phyloP scores from a whole-genome alignment of 2,797 vertebrate genomes.

The Liasis olivaceus region DNA sequence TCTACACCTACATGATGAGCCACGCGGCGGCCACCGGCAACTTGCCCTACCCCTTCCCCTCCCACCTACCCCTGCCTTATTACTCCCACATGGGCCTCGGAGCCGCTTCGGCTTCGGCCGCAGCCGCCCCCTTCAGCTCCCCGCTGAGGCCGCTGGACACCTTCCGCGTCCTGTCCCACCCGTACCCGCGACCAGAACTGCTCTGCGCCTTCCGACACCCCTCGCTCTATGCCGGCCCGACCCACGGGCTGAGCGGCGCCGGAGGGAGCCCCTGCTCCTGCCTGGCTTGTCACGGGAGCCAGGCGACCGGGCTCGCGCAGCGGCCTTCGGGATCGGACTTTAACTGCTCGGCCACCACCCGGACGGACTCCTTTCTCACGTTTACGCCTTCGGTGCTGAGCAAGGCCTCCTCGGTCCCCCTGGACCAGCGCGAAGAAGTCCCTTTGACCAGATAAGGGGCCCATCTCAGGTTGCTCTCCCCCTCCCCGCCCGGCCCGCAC shows the following conservation, averaged over 20 bases:
- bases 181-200: constrained; percentile 94
- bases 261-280: constrained; percentile 90
- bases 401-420: constrained; percentile 89
- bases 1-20: constrained; percentile 99
- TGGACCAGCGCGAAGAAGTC: constrained; percentile 98
- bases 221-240: constrained; percentile 86
- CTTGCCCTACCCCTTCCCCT: constrained; percentile 93
- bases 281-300: constrained; percentile 89
- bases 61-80: constrained; percentile 95
- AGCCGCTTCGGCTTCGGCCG: constrained; percentile 77
- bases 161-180: constrained; percentile 93
- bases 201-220: constrained; percentile 97
- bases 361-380: constrained; percentile 95
- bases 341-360: constrained; percentile 89
- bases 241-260: constrained; percentile 85
- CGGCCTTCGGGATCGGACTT: constrained; percentile 90
- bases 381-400: constrained; percentile 95
- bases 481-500: not conserved
- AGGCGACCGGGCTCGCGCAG: constrained; percentile 84
- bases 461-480: constrained; percentile 51
- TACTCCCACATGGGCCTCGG: constrained; percentile 92
- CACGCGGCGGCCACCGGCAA: constrained; percentile 95
- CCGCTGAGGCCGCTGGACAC: constrained; percentile 93
- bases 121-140: constrained; percentile 82
- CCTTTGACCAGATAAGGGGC: constrained; percentile 92